Evolutionary conservation across 2,113 vertebrate genomes (phyloP), one percentile per base, ranked within the genome.

Genomic region (Crotalus helleri): DNA sequence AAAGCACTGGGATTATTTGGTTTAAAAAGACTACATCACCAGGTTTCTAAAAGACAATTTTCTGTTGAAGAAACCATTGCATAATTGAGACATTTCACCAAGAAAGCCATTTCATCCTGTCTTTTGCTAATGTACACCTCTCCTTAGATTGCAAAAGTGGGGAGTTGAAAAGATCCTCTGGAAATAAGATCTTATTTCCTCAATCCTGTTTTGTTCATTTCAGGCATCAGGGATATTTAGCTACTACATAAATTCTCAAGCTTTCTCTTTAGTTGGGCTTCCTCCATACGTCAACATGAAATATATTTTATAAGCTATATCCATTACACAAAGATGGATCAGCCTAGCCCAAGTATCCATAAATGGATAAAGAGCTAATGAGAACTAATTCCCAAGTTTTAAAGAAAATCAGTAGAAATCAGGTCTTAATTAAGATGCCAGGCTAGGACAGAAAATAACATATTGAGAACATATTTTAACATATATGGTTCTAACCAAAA

Each of bases 381-480:
- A 87, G 3, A 92, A 58, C 24, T 55, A 19, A 93, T 94, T 93
- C 64, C 91, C 89, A 91, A n/a, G 55, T 94, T 94, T 94, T 93
- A 92, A 94, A 94, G 92, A 91, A 97, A 96, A 97, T 92, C 91
- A 44, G 93, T 92, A 94, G 89, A 91, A 94, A 91, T 58, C 90
- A 54, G 88, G 91, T 33, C 12, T 92, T 86, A 90, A 88, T n/a
- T 93, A 92, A 93, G 94, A 96, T 94, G 92, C 94, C 92, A 87
- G 69, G 92, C 85, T 92, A 17, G 59, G 86, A 2, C 1, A 1
- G 19, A 51, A 17, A 33, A 8, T 10, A 92, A 95, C 94, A 96
- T 93, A 91, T 95, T 92, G 93, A 89, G 94, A 95, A 94, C 94
- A 94, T 91, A 91, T 94, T 94, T 87, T 95, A 94, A 58, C 19